Evolutionary conservation across 2,888 invertebrate species (phyloP).

Genomic region (Microchrysa polita): DNA sequence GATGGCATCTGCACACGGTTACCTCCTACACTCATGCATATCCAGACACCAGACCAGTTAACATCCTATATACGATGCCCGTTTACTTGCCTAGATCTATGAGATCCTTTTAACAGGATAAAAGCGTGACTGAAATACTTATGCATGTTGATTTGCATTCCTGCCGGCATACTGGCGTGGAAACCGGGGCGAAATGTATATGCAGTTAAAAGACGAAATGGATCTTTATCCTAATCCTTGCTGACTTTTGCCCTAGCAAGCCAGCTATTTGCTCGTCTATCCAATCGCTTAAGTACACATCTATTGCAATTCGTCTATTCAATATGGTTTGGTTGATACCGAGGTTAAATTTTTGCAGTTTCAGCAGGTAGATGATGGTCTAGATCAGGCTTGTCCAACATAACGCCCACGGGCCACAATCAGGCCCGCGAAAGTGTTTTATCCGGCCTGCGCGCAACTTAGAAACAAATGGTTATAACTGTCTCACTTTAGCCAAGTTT

Average conservation of each 20-base stretch:
- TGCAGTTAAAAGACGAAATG: conserved; percentile 45
- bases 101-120: conserved; percentile 52
- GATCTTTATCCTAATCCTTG: too few relatives aligned
- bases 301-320: conserved; percentile 32
- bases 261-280: neutral
- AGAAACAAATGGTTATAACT: too few relatives aligned
- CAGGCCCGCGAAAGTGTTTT: too few relatives aligned
- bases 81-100: conserved; percentile 52
- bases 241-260: conserved; percentile 19
- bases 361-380: neutral
- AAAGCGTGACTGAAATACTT: conserved; percentile 54
- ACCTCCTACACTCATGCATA: too few relatives aligned
- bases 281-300: conserved; percentile 43
- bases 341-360: conserved; percentile 11
- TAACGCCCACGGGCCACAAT: too few relatives aligned
- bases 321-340: conserved; percentile 1
- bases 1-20: conserved; percentile 14
- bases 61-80: conserved; percentile 45
- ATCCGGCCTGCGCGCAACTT: too few relatives aligned
- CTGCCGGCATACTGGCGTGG: too few relatives aligned
- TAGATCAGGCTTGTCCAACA: too few relatives aligned
- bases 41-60: too few relatives aligned
- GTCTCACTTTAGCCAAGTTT: too few relatives aligned
- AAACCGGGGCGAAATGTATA: conserved; percentile 41
- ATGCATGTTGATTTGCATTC: conserved; percentile 53